phyloP scores from a whole-genome alignment of 2,888 invertebrate species.

The Callyntrura guangdongensis region DNA sequence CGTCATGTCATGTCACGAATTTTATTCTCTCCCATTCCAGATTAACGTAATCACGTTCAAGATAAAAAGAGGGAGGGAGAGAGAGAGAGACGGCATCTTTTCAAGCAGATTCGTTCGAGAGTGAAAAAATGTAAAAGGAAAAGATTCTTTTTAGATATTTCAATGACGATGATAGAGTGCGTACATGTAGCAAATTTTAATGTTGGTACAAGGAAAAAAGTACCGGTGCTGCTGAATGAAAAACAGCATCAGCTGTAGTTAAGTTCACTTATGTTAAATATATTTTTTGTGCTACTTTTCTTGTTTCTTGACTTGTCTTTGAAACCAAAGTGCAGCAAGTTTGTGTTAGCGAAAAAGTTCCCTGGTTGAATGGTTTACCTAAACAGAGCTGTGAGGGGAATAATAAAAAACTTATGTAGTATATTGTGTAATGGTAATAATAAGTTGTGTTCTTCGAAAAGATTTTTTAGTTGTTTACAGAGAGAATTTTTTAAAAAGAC shows the following conservation, averaged over 20 bases:
- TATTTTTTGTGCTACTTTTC: constrained; percentile 31
- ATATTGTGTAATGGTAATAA: neutral
- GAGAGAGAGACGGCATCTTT: neutral
- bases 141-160: constrained; percentile 25
- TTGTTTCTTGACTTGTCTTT: neutral
- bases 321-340: too few relatives aligned
- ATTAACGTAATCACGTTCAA: constrained; percentile 57
- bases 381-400: constrained; percentile 46
- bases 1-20: constrained; percentile 59
- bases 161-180: constrained; percentile 16
- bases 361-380: constrained; percentile 22
- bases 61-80: constrained; percentile 9
- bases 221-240: neutral
- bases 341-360: constrained; percentile 4
- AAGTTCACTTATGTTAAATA: neutral
- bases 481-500: too few relatives aligned
- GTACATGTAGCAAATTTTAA: constrained; percentile 35
- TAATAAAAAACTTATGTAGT: neutral
- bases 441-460: neutral
- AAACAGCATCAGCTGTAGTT: neutral
- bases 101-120: constrained; percentile 11
- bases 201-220: neutral
- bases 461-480: neutral
- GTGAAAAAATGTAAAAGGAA: neutral
- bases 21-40: constrained; percentile 41